phyloP scores from a whole-genome alignment of 2,888 invertebrate species.

The Julus scandinavius region DNA sequence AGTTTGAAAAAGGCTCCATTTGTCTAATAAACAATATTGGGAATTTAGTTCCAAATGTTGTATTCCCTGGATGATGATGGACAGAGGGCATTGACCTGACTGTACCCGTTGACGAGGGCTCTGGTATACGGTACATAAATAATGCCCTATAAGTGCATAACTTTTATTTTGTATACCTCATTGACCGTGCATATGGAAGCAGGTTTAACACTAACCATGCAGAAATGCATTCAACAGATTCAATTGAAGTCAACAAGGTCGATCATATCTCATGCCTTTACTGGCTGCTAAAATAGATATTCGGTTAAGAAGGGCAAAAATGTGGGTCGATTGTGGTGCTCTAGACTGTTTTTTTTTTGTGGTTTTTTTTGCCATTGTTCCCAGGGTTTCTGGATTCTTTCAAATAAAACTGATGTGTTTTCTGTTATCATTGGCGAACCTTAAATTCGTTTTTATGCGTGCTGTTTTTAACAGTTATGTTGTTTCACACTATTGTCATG shows the following conservation, averaged over 20 bases:
- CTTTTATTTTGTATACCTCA: background rate
- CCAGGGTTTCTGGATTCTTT: slow-evolving; percentile 25
- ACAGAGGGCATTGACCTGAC: background rate
- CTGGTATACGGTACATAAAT: background rate
- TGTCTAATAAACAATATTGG: background rate
- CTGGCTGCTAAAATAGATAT: background rate
- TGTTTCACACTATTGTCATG: too few species aligned
- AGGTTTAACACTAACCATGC: background rate
- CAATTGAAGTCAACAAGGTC: background rate
- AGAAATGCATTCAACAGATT: background rate
- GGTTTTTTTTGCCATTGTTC: background rate
- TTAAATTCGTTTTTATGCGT: background rate
- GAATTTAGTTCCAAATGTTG: background rate
- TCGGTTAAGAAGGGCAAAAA: slow-evolving; percentile 26
- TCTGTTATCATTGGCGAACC: background rate
- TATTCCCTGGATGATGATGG: slow-evolving; percentile 19
- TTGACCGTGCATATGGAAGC: background rate
- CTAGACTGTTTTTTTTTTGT: background rate
- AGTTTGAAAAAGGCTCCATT: background rate
- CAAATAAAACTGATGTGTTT: background rate
- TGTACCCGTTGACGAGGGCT: background rate
- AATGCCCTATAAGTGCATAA: too few species aligned
- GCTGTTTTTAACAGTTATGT: too few species aligned
- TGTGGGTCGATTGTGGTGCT: background rate
- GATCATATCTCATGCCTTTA: background rate